These are phyloP conservation scores for Neostethus bicornis DNA, from an alignment of 2,797 vertebrate genomes.

Conservation along the genomic window DNA sequence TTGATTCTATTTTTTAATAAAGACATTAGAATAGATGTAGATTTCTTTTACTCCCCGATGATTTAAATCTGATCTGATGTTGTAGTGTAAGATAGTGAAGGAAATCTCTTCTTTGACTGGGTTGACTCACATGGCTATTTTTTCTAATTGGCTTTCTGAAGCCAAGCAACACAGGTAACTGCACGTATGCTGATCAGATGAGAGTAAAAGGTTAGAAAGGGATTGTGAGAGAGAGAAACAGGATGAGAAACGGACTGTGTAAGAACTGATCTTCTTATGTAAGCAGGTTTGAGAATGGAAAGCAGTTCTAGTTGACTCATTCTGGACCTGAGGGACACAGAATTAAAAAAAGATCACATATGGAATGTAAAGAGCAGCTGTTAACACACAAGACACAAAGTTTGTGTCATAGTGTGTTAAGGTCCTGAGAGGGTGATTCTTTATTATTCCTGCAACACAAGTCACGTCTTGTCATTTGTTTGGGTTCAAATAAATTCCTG, in stretches of 20 bases:
- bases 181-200: slow-evolving; percentile 25
- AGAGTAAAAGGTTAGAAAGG: slow-evolving; percentile 16
- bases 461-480: not conserved
- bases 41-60: not conserved
- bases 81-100: slow-evolving; percentile 4
- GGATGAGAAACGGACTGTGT: slow-evolving; percentile 55
- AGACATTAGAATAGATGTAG: not conserved
- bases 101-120: slow-evolving; percentile 20
- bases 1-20: slow-evolving; percentile 1
- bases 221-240: slow-evolving; percentile 33
- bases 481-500: not conserved
- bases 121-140: slow-evolving; percentile 49
- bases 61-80: not conserved
- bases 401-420: slow-evolving; percentile 38
- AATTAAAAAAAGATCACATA: slow-evolving; percentile 56
- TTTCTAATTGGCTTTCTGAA: slow-evolving; percentile 36
- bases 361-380: slow-evolving; percentile 17
- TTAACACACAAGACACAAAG: slow-evolving; percentile 32
- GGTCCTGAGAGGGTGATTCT: slow-evolving; percentile 1
- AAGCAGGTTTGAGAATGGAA: slow-evolving; percentile 73
- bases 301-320: slow-evolving; percentile 68
- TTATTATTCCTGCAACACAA: not conserved
- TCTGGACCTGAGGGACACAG: slow-evolving; percentile 65
- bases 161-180: slow-evolving; percentile 51
- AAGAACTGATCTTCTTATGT: slow-evolving; percentile 74